Evolutionary conservation across 1,140 invertebrate genomes (phyloP), one percentile per base, ranked within the genome.

Genomic region (Drosophila trapezifrons): DNA sequence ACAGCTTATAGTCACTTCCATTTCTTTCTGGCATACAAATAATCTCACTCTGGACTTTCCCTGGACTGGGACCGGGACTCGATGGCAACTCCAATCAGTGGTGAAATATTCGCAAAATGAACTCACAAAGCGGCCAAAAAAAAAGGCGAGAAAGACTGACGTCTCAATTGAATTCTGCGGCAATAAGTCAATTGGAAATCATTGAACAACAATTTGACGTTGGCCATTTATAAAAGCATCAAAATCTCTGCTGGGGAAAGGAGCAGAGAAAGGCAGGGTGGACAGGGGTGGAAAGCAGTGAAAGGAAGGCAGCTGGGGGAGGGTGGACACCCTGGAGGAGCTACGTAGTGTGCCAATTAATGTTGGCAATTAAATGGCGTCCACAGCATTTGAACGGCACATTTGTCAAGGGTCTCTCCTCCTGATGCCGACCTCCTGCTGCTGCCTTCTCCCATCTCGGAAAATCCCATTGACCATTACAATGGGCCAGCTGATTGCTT

Each of bases 401-500:
- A 70, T 70, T 70, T 60, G 72, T 60, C 52, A 57, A 46, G 71
- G 40, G 25, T 10, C 29, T 66, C 35, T 3, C 17, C 58, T 17
- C 8, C 49, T 13, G 17, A 18, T 2, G 8, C 15, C n/a, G 13
- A 25, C 38, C 3, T 4, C 8, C 7, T 20, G 15, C 12, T 7
- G 27, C 17, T 3, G 22, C 10, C 5, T 40, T 12, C 9, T 13
- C 4, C 12, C 47, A 54, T 37, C 35, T 54, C 43, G 18, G 17
- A 29, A 64, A 29, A 20, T 56, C 12, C 15, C 22, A 40, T 27
- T 58, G 29, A 29, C 12, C 20, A 25, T 15, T 47, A 65, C 72
- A 57, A 76, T 65, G 74, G 74, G 37, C 40, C 74, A 69, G 49
- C 72, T 65, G 66, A 72, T 60, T 79, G 76, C 69, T 67, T 66